A percentile compares a stretch with the other conserved stretches of the same genome.
These are phyloP conservation scores for Actinopyga echinites DNA, from an alignment of 53 echinoderm and acorn worm species.

Conservation along the genomic window DNA sequence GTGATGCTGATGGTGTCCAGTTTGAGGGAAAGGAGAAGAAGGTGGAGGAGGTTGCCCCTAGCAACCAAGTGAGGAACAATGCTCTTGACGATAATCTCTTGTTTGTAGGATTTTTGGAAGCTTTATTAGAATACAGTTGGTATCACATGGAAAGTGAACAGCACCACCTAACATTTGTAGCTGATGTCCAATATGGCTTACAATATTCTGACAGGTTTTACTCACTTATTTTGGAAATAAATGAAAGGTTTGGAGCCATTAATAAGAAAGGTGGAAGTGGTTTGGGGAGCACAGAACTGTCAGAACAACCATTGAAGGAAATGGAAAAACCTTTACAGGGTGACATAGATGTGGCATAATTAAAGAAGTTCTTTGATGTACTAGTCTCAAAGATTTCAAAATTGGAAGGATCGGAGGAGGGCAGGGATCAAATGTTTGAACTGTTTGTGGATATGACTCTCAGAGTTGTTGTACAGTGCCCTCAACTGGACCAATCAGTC, in stretches of 20 bases:
- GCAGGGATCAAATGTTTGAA: neutral
- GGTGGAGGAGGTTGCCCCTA: neutral
- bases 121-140: conserved; percentile 4
- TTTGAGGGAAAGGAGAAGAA: neutral
- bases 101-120: neutral
- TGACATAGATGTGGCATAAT: neutral
- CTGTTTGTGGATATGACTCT: conserved; percentile 12
- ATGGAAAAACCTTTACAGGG: neutral
- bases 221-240: neutral
- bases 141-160: neutral
- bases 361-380: conserved; percentile 1
- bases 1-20: neutral
- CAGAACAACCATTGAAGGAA: neutral
- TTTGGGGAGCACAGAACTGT: neutral
- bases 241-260: neutral
- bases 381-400: conserved; percentile 12
- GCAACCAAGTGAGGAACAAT: neutral
- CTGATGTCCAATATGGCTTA: conserved; percentile 3
- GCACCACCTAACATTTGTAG: neutral
- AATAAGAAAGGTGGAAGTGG: neutral
- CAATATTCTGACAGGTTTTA: neutral
- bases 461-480: conserved; percentile 10
- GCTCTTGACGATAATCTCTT: neutral
- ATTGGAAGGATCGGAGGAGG: neutral
- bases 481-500: conserved; percentile 19